A percentile compares a stretch with the other conserved stretches of the same genome.
Conservation (phyloP, 53 echinoderm and acorn worm species). For the Apostichopus leukothele region DNA sequence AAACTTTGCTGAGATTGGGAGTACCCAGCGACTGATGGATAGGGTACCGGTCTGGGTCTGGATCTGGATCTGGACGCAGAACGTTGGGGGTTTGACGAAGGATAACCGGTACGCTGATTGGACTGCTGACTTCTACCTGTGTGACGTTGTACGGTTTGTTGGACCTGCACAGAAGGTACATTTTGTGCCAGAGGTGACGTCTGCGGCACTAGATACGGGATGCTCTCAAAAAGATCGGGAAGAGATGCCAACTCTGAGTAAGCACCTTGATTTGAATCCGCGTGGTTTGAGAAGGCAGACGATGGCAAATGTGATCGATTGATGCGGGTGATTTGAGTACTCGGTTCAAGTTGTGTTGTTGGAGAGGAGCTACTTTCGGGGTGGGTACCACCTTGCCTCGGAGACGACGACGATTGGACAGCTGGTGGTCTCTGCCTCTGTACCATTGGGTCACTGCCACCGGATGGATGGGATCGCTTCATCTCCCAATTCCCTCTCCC, state of each 20-base stretch:
- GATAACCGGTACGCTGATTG: neutral
- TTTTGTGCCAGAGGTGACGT: constrained; percentile 25
- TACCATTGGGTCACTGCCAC: neutral
- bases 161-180: constrained; percentile 29
- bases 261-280: neutral
- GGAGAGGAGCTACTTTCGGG: neutral
- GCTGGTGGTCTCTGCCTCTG: neutral
- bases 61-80: neutral
- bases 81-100: neutral
- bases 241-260: neutral
- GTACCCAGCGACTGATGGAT: neutral
- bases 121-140: neutral
- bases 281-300: neutral
- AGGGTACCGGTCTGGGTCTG: constrained; percentile 18
- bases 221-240: constrained; percentile 18
- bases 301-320: neutral
- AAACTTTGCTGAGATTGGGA: constrained; percentile 8
- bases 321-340: constrained; percentile 17
- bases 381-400: neutral
- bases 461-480: constrained; percentile 18
- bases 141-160: neutral
- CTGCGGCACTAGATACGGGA: constrained; percentile 31
- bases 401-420: constrained; percentile 4
- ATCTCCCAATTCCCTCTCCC: neutral
- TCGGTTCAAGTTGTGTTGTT: neutral